Evolutionary conservation across 1,140 invertebrate species (phyloP), one percentile per base, ranked within the genome.

Genomic region (Drosophila ambigua): DNA sequence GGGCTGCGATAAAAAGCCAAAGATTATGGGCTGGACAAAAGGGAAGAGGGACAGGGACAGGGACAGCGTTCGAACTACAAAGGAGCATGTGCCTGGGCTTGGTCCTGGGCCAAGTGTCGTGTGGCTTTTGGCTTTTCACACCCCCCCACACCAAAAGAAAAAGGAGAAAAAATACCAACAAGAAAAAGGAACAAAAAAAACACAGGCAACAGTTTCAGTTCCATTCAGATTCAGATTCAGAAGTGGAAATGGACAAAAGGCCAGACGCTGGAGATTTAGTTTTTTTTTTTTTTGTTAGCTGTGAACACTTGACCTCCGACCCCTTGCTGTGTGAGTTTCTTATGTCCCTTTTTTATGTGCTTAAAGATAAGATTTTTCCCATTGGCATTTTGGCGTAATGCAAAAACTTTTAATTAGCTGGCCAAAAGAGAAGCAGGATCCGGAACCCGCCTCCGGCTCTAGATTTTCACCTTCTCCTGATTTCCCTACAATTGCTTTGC

Each of bases 1-100:
- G 79, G 72, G 65, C 63, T 61, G 74, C 84, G 90, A 91, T 91
- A 87, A 91, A 91, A 91, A 91, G 84, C 66, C 81, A 74, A 87
- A 91, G 90, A 91, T 91, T 91, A 91, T 88, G 83, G 53, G 48
- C 35, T 43, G 54, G 61, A 74, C 72, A 74, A 75, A 76, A 72
- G 52, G 52, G 43, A 43, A 58, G 52, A 57, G 13, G 43, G 26
- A 72, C 72, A 78, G 35, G 43, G 50, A 58, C 57, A 57, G 13
- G 43, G 26, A 72, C 72, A 78, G 35, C 9, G 11, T 39, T 13
- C 35, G 57, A 66, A 71, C 67, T 71, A 71, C 65, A 71, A 71
- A 71, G 67, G 39, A 28, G 65, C 28, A 39, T 39, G 35, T 4
- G 35, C 4, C 23, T 24, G 23, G 23, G 2, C 49, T 50, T 11